Evolutionary conservation across 2,888 invertebrate genomes (phyloP).

Genomic region (Dynastes tityus): DNA sequence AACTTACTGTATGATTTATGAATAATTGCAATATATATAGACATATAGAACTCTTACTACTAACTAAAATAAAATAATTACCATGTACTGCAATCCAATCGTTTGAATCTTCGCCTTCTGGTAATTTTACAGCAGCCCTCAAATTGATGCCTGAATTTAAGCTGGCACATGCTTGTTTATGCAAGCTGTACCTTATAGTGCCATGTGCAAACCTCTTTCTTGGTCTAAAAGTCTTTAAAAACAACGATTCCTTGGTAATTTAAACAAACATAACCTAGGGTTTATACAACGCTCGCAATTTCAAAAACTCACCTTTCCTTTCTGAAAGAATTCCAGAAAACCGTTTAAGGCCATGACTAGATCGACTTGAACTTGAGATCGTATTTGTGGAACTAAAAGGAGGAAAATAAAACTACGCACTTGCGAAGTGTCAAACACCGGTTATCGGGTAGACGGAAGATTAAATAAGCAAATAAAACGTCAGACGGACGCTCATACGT

Average conservation of each 20-base stretch:
- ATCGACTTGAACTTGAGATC: constrained; percentile 13
- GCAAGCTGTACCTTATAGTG: constrained; percentile 88
- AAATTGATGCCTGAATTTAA: constrained; percentile 92
- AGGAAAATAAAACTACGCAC: constrained; percentile 42
- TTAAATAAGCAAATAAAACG: neutral
- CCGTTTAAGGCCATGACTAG: constrained; percentile 77
- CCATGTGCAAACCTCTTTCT: constrained; percentile 91
- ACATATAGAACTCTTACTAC: no score
- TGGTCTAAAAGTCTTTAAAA: constrained; percentile 87
- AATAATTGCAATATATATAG: neutral
- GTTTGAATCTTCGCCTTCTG: constrained; percentile 87
- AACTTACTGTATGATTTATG: neutral
- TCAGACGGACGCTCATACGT: neutral
- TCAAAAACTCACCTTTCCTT: constrained; percentile 77
- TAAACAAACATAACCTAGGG: constrained; percentile 44
- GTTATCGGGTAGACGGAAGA: constrained; percentile 5
- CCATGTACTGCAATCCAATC: constrained; percentile 97
- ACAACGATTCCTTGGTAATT: neutral
- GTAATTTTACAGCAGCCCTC: constrained; percentile 84
- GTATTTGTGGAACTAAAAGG: constrained; percentile 9
- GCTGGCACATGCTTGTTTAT: constrained; percentile 93
- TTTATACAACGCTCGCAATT: neutral
- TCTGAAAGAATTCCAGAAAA: constrained; percentile 85
- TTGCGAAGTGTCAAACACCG: constrained; percentile 38
- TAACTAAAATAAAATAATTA: constrained; percentile 64